phyloP scores from a whole-genome alignment of 2,888 invertebrate species.

The Agrenia bidenticulata region DNA sequence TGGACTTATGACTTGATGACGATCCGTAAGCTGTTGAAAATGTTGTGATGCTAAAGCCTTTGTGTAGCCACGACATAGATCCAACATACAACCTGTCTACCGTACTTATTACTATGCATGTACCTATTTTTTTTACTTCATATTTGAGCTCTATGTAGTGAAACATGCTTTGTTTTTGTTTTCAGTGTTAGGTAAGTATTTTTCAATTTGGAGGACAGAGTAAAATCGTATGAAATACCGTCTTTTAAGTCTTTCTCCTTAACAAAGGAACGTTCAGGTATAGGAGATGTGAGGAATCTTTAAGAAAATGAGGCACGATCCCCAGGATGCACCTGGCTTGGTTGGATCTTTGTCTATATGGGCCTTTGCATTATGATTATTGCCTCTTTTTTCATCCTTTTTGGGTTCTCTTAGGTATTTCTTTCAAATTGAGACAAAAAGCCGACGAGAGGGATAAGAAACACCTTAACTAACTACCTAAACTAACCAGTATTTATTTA shows the following conservation, averaged over 20 bases:
- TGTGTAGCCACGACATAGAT: too few species aligned
- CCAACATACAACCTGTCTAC: too few species aligned
- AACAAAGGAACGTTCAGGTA: conserved; percentile 9
- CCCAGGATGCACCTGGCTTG: conserved; percentile 14
- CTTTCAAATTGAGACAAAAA: conserved; percentile 22
- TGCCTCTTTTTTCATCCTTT: too few species aligned
- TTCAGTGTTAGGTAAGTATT: not conserved
- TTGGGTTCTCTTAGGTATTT: conserved; percentile 6
- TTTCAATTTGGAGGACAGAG: conserved; percentile 1
- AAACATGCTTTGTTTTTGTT: conserved; percentile 4
- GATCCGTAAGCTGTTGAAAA: too few species aligned
- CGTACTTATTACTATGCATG: too few species aligned
- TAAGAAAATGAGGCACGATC: conserved; percentile 9
- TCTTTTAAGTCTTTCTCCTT: not conserved
- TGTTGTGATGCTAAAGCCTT: too few species aligned
- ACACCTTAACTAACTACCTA: conserved; percentile 14
- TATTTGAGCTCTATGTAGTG: not conserved
- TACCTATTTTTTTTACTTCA: too few species aligned
- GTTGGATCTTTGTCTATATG: too few species aligned
- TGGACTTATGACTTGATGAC: too few species aligned
- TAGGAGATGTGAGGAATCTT: not conserved
- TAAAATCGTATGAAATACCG: conserved; percentile 13
- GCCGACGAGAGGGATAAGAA: conserved; percentile 13
- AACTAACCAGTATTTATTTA: conserved; percentile 20
- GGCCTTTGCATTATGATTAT: too few species aligned